Conservation (phyloP, 1,140 invertebrate species). For the Apis mellifera region DNA sequence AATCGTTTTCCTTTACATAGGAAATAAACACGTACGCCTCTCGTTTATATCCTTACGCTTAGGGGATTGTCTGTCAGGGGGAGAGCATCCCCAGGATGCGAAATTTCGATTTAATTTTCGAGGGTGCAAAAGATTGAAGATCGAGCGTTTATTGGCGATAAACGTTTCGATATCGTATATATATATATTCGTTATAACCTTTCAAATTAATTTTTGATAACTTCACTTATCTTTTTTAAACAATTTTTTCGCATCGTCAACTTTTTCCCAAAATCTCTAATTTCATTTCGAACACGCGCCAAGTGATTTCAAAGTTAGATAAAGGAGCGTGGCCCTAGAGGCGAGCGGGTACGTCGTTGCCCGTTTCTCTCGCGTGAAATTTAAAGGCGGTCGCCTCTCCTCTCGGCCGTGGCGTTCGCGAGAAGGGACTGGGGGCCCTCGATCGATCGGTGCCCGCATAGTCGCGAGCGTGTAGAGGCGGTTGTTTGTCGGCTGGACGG, state of each 20-base stretch:
- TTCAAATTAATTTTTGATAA: no score
- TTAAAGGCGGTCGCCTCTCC: slow-evolving; percentile 57
- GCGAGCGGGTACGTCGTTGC: slow-evolving; percentile 33
- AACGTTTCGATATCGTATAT: neutral
- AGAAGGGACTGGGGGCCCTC: slow-evolving; percentile 64
- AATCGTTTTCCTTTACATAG: no score
- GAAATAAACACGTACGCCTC: neutral
- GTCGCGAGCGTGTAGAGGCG: slow-evolving; percentile 59
- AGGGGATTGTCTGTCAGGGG: no score
- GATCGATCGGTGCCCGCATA: slow-evolving; percentile 69
- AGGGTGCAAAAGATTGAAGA: neutral
- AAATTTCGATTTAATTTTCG: neutral
- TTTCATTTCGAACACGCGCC: no score
- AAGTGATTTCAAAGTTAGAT: no score
- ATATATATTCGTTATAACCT: neutral
- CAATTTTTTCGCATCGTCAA: no score
- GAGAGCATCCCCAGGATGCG: neutral
- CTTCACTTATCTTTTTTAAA: no score
- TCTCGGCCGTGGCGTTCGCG: slow-evolving; percentile 17
- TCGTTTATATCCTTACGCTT: neutral
- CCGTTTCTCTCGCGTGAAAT: slow-evolving; percentile 61
- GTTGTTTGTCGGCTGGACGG: slow-evolving; percentile 58
- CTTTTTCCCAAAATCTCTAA: no score
- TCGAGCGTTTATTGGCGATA: neutral
- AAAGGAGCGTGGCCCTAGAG: slow-evolving; percentile 23